A percentile compares a stretch with the other conserved stretches of the same genome.
phyloP scores from a whole-genome alignment of 2,888 invertebrate species.

The Tipula unca region DNA sequence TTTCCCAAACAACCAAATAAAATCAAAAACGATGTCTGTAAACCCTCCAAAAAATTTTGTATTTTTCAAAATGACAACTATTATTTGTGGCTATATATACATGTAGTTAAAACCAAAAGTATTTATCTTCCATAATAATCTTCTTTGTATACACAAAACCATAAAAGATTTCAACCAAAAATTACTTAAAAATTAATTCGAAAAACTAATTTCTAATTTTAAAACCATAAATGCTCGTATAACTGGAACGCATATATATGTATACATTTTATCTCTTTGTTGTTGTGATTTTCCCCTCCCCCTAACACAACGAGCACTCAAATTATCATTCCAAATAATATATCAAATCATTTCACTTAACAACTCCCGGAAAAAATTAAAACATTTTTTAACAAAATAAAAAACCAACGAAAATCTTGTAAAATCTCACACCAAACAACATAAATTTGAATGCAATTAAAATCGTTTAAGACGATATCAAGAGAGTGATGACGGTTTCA shows the following conservation, averaged over 20 bases:
- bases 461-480: background rate
- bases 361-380: background rate
- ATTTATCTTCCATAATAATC: background rate
- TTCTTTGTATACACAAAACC: background rate
- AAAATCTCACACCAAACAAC: background rate
- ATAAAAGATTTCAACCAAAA: background rate
- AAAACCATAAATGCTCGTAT: background rate
- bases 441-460: conserved; percentile 4
- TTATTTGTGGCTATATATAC: too few species aligned
- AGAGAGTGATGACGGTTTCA: background rate
- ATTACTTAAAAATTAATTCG: background rate
- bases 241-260: too few species aligned
- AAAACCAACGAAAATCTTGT: background rate
- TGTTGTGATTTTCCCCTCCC: background rate
- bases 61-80: too few species aligned
- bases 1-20: too few species aligned
- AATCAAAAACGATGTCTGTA: too few species aligned
- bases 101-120: background rate
- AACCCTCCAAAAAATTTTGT: too few species aligned
- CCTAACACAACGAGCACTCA: background rate
- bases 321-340: background rate
- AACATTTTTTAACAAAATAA: too few species aligned
- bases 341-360: conserved; percentile 8
- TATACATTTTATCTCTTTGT: background rate
- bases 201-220: background rate